Base-by-base conservation (phyloP, 2,888 invertebrate genomes). In the Enchytraeus crypticus region DNA sequence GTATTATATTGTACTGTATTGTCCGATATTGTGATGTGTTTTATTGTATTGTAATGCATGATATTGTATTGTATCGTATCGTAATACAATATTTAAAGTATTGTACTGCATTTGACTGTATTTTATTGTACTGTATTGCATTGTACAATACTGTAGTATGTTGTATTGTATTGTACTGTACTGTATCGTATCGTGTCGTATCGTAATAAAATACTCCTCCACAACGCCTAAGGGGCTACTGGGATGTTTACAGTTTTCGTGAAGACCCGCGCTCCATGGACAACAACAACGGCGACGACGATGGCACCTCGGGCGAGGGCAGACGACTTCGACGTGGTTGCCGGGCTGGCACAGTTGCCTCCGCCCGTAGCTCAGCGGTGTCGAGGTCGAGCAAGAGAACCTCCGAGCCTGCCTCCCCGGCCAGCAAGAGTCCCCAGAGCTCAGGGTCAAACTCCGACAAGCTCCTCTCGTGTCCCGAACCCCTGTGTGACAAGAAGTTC, bases 81-180 rank as follows among this genome's bases (percentile, higher is more conserved):
- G n/a, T n/a, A n/a, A n/a, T n/a, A n/a, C n/a, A n/a, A n/a, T n/a
- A n/a, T n/a, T n/a, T n/a, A n/a, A n/a, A n/a, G n/a, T n/a, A n/a
- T n/a, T n/a, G n/a, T n/a, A n/a, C n/a, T n/a, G n/a, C n/a, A n/a
- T 49, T 26, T 49, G 5, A 18, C 3, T 49, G 49, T 3, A 4
- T 49, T 14, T 23, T 49, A 49, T 21, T 49, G 2, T 49, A 14
- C 18, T 23, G 29, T 3, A 4, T 11, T 4, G 23, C 49, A 26
- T 49, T 2, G 3, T 0, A 29, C 14, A 23, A 14, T 1, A 18
- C 4, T 23, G 23, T 4, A 23, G 18, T 3, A 29, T 29, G 3
- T n/a, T 23, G 26, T 49, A 21, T 23, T 27, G 29, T 27, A 27
- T 18, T 49, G 18, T 2, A 49, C 23, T 83, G 2, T 23, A 14